Evolutionary conservation across 2,797 vertebrate genomes (phyloP).

Genomic region (Gobionotothen gibberifrons): DNA sequence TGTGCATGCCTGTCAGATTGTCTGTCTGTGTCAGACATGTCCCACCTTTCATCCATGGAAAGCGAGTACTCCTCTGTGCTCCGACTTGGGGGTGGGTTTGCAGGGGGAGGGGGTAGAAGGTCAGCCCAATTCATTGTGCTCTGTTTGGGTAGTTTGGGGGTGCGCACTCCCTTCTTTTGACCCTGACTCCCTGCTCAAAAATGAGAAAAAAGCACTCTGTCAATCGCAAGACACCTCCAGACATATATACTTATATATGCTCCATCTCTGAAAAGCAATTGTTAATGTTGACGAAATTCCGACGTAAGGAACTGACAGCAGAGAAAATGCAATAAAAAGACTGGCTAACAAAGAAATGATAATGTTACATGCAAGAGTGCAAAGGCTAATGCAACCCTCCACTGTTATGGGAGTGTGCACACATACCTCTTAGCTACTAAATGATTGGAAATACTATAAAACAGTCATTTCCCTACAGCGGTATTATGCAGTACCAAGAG

Average conservation of each 20-base stretch:
- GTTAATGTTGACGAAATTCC: constrained; percentile 57
- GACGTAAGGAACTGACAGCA: constrained; percentile 57
- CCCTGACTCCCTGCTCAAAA: constrained; percentile 93
- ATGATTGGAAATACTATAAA: constrained; percentile 79
- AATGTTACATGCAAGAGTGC: constrained; percentile 63
- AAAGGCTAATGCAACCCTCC: constrained; percentile 64
- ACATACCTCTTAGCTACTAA: constrained; percentile 78
- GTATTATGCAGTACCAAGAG: constrained; percentile 66
- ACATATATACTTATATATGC: constrained; percentile 46
- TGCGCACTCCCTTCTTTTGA: constrained; percentile 94
- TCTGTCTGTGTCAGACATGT: constrained; percentile 35
- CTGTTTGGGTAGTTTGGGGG: constrained; percentile 94
- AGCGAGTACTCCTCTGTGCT: constrained; percentile 91
- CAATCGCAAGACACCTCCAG: constrained; percentile 44
- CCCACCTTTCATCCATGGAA: constrained; percentile 91
- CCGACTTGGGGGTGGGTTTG: constrained; percentile 92
- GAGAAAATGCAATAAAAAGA: constrained; percentile 66
- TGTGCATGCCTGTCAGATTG: constrained; percentile 46
- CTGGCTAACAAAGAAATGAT: constrained; percentile 55
- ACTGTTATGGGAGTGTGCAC: constrained; percentile 66
- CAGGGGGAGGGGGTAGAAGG: constrained; percentile 94
- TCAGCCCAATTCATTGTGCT: constrained; percentile 98
- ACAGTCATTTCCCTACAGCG: constrained; percentile 77
- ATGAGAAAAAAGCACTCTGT: constrained; percentile 33
- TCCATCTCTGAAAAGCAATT: constrained; percentile 42